A percentile compares a stretch with the other conserved stretches of the same genome.
Conservation (phyloP, 2,888 invertebrate genomes). For the Drosophila nigricruria region DNA sequence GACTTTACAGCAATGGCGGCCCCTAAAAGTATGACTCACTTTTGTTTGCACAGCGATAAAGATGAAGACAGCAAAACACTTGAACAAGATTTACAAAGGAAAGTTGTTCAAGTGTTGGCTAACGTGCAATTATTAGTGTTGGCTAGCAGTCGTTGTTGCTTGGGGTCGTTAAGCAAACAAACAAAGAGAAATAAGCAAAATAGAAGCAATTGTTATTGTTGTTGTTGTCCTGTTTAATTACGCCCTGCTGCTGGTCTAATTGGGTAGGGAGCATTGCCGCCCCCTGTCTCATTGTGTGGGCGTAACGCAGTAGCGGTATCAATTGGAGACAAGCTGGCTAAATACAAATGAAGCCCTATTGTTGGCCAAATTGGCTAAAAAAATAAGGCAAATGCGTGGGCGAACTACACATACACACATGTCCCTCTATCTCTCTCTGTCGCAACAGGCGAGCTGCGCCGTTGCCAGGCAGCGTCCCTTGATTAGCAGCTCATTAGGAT, state of each 20-base stretch:
- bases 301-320: slow-evolving; percentile 40
- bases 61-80: background rate
- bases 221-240: slow-evolving; percentile 55
- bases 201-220: slow-evolving; percentile 2
- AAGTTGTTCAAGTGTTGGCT: slow-evolving; percentile 4
- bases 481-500: slow-evolving; percentile 47
- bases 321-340: slow-evolving; percentile 78
- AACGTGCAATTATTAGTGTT: background rate
- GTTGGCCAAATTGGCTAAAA: slow-evolving; percentile 65
- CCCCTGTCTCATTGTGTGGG: slow-evolving; percentile 19
- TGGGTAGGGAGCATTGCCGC: slow-evolving; percentile 37
- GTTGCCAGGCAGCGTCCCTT: slow-evolving; percentile 57
- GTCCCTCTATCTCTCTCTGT: background rate
- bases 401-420: slow-evolving; percentile 5
- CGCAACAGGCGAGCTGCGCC: slow-evolving; percentile 9
- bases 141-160: background rate
- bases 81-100: background rate
- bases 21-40: slow-evolving; percentile 28
- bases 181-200: slow-evolving; percentile 13
- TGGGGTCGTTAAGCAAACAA: background rate
- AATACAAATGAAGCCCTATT: slow-evolving; percentile 79
- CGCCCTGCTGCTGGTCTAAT: slow-evolving; percentile 73
- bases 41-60: background rate
- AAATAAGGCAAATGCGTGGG: slow-evolving; percentile 58
- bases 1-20: background rate